Base-by-base conservation (phyloP, 2,888 invertebrate genomes). In the Choristoneura rosaceana region DNA sequence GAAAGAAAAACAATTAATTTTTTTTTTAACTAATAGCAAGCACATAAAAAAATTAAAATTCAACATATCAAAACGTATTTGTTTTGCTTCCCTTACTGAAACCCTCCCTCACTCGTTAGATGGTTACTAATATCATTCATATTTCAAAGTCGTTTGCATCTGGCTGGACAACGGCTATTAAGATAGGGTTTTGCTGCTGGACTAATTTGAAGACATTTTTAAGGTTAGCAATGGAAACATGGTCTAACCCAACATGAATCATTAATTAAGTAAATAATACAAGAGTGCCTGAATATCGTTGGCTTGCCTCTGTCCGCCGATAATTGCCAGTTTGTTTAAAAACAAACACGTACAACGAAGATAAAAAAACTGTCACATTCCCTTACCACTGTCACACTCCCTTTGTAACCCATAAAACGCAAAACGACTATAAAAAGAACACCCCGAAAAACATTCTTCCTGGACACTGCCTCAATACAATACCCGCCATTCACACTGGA, bases 121-220 rank as follows among this genome's bases (percentile, higher is more conserved):
- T 81, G 69, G 88, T 90, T 91, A 94, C 89, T 90, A 94, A 94
- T 94, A 91, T 89, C 89, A 81, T 83, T 89, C 89, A 94, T 94
- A 94, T 92, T 91, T 94, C 94, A 94, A 92, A 94, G 94, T 94
- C 94, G 82, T 86, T 86, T 87, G 88, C 94, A 94, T 94, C 93
- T 93, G 94, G 92, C 93, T 93, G 94, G 92, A 91, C 93, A 90
- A 80, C 79, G 92, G 89, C 87, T 87, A 90, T 87, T 86, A 87
- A 89, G 90, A 88, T 83, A 83, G 85, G 90, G 88, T 80, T 75
- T 78, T 80, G 81, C 81, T 85, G 81, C 80, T 82, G 82, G 83
- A 90, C 86, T 91, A 91, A 92, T 91, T 89, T 70, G 75, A 69
- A 59, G 67, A 34, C 9, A 17, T 71, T 69, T 71, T 69, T 33